Conservation (phyloP, 2,113 vertebrate genomes). For the Nothobranchius kuhntae region DNA sequence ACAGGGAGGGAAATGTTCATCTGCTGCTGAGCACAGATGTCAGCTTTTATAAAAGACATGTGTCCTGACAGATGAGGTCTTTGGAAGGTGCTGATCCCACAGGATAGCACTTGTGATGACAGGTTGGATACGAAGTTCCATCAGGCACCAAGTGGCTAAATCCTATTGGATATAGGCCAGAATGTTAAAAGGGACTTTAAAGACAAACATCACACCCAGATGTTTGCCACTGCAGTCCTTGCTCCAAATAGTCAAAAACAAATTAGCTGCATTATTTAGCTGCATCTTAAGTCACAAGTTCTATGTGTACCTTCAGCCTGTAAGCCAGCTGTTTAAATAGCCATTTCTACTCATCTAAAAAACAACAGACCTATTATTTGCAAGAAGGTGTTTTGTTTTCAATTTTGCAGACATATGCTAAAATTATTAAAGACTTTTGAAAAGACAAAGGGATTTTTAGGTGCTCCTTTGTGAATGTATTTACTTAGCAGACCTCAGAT, state of each 20-base stretch:
- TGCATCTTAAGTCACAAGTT: too few species aligned
- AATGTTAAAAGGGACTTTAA: slow-evolving; percentile 11
- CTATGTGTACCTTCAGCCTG: too few species aligned
- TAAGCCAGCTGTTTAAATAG: too few species aligned
- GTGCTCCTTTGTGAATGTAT: too few species aligned
- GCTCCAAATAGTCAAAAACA: background rate
- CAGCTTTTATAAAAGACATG: slow-evolving; percentile 65
- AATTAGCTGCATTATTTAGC: background rate
- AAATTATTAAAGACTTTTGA: too few species aligned
- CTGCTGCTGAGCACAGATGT: slow-evolving; percentile 59
- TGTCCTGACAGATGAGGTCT: slow-evolving; percentile 56
- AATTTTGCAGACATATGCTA: too few species aligned
- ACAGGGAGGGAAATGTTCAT: slow-evolving; percentile 7
- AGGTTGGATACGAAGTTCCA: slow-evolving; percentile 39
- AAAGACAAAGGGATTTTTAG: too few species aligned
- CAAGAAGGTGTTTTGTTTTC: too few species aligned
- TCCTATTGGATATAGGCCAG: slow-evolving; percentile 22
- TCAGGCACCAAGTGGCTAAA: slow-evolving; percentile 44
- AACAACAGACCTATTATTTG: too few species aligned
- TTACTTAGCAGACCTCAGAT: too few species aligned
- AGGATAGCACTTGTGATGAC: slow-evolving; percentile 62
- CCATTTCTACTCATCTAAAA: too few species aligned
- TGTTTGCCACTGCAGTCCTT: background rate
- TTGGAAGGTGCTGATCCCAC: slow-evolving; percentile 50
- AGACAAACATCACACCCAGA: background rate